Percentiles rank a stretch among this genome's conserved stretches.
Evolutionary conservation across 2,888 invertebrate genomes (phyloP).

Genomic region (Himalopsyche tibetana): DNA sequence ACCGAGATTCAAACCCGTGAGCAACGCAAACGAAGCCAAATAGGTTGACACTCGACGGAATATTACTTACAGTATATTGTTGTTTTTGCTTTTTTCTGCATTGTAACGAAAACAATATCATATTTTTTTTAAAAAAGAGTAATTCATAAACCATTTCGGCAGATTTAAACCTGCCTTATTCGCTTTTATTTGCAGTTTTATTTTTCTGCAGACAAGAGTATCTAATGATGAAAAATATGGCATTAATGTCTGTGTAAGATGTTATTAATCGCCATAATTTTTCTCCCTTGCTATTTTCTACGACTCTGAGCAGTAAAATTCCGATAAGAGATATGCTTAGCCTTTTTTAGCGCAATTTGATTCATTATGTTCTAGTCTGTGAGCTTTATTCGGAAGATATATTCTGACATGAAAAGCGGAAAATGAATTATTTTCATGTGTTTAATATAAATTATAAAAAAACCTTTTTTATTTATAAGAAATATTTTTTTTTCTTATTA

Average conservation of each 20-base stretch:
- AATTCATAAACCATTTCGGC: neutral
- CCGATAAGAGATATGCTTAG: conserved; percentile 63
- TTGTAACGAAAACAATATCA: too few species aligned
- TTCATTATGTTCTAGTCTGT: conserved; percentile 60
- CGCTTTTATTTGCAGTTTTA: conserved; percentile 52
- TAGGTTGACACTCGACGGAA: too few species aligned
- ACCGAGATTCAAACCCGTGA: too few species aligned
- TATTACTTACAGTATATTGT: too few species aligned
- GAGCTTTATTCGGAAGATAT: conserved; percentile 58
- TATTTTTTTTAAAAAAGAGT: neutral
- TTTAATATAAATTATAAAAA: conserved; percentile 19
- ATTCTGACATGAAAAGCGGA: conserved; percentile 55
- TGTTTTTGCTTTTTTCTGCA: too few species aligned
- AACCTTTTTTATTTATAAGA: neutral
- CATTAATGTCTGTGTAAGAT: conserved; percentile 69
- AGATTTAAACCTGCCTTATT: conserved; percentile 3
- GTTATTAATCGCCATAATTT: conserved; percentile 71
- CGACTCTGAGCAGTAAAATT: conserved; percentile 60
- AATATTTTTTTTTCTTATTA: neutral
- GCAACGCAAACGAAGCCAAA: too few species aligned
- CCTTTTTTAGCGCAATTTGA: conserved; percentile 62
- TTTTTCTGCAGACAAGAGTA: conserved; percentile 70
- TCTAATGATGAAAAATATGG: conserved; percentile 75
- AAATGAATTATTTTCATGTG: conserved; percentile 49
- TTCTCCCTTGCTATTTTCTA: conserved; percentile 67